These are phyloP conservation scores for Phenacoccus solenopsis DNA, from an alignment of 1,140 invertebrate genomes.

Conservation along the genomic window DNA sequence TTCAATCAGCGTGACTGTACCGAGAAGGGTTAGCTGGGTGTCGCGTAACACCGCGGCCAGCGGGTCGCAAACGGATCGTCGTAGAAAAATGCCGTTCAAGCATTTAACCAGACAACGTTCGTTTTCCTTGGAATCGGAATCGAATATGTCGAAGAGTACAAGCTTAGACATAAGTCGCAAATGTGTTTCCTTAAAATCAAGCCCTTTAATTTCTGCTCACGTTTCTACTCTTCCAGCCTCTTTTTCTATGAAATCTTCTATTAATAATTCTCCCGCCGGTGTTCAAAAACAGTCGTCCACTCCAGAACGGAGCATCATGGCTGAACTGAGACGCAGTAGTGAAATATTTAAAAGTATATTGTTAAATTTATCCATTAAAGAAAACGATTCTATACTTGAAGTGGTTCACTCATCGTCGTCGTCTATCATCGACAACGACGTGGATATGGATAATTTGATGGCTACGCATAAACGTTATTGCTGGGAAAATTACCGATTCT, in stretches of 20 bases:
- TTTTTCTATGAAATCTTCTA: background rate
- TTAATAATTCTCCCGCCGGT: background rate
- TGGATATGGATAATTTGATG: slow-evolving; percentile 32
- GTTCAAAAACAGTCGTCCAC: slow-evolving; percentile 23
- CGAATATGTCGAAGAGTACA: slow-evolving; percentile 26
- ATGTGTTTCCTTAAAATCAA: slow-evolving; percentile 33
- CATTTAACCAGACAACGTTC: slow-evolving; percentile 33
- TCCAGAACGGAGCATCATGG: slow-evolving; percentile 32
- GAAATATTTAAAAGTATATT: slow-evolving; percentile 37
- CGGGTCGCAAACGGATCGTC: background rate
- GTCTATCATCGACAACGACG: slow-evolving; percentile 6
- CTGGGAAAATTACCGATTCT: slow-evolving; percentile 24
- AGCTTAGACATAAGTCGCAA: slow-evolving; percentile 25
- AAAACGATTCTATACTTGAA: slow-evolving; percentile 27
- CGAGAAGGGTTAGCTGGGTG: background rate
- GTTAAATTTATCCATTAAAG: slow-evolving; percentile 33
- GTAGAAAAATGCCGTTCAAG: slow-evolving; percentile 20
- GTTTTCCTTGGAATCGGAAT: slow-evolving; percentile 35
- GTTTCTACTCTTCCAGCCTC: background rate
- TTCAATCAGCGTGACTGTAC: background rate
- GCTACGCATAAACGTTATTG: slow-evolving; percentile 33
- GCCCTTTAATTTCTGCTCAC: slow-evolving; percentile 31
- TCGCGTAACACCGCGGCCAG: background rate
- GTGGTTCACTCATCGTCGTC: background rate
- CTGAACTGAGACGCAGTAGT: slow-evolving; percentile 34